Evolutionary conservation across 2,797 vertebrate genomes (phyloP).

Genomic region (Prionace glauca): DNA sequence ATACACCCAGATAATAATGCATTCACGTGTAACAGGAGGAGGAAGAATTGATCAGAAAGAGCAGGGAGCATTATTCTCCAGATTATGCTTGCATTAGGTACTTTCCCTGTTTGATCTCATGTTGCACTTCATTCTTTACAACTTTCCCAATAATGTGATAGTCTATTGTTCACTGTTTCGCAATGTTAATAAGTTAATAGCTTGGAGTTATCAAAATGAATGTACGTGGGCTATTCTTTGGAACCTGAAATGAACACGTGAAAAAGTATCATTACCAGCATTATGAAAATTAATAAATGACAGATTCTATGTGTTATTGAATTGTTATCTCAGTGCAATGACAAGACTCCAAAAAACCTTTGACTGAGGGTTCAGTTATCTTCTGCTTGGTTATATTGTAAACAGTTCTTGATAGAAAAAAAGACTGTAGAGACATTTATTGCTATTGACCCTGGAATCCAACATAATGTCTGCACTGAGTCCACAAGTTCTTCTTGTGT

Average conservation of each 20-base stretch:
- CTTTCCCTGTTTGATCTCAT: neutral
- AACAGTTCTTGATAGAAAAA: neutral
- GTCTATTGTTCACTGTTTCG: neutral
- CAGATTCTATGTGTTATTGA: neutral
- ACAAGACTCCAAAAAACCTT: neutral
- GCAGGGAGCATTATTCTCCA: neutral
- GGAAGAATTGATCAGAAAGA: too few relatives aligned
- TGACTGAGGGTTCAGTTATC: neutral
- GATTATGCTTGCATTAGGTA: too few relatives aligned
- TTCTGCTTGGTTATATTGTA: neutral
- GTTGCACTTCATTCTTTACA: neutral
- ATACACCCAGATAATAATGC: too few relatives aligned
- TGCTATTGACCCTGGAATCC: constrained; percentile 39
- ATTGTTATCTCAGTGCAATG: neutral
- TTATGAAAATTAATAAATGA: neutral
- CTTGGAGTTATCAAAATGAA: neutral
- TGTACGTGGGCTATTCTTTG: neutral
- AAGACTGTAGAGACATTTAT: constrained; percentile 41
- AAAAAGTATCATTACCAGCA: neutral
- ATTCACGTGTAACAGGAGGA: too few relatives aligned
- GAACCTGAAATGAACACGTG: neutral
- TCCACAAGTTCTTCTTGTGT: too few relatives aligned
- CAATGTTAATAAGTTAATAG: neutral
- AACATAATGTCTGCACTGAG: neutral
- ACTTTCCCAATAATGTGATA: neutral